These are phyloP conservation scores for Anodontia alba DNA, from an alignment of 2,888 invertebrate genomes.

Conservation along the genomic window DNA sequence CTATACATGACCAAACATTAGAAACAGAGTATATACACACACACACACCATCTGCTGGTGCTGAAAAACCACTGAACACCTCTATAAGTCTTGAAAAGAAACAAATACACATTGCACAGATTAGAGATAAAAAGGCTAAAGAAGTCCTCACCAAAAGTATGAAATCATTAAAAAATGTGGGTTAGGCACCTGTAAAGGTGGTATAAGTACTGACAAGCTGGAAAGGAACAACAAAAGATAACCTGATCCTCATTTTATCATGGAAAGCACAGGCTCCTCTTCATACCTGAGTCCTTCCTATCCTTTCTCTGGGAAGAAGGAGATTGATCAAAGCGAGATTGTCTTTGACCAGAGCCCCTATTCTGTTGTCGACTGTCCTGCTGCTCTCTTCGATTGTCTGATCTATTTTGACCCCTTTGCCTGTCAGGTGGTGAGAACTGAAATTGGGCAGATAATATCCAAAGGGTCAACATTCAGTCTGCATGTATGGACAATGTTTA, in stretches of 20 bases:
- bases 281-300: conserved; percentile 53
- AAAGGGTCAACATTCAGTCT: neutral
- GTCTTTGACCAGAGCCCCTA: conserved; percentile 9
- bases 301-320: conserved; percentile 20
- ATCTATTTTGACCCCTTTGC: conserved; percentile 9
- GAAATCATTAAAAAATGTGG: too few species aligned
- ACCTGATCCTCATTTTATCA: neutral
- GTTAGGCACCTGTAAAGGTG: too few species aligned
- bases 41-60: too few species aligned
- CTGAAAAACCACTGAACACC: too few species aligned
- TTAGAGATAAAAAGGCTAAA: too few species aligned
- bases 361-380: neutral
- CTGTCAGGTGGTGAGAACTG: conserved; percentile 22
- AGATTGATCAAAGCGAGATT: conserved; percentile 21
- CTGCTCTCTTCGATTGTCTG: neutral
- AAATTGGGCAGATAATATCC: conserved; percentile 33
- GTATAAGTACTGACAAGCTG: too few species aligned
- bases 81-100: too few species aligned
- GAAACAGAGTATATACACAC: too few species aligned
- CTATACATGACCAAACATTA: too few species aligned
- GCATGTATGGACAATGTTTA: too few species aligned
- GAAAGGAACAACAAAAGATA: neutral
- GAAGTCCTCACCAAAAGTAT: too few species aligned
- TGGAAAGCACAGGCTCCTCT: neutral
- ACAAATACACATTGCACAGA: too few species aligned